These are phyloP conservation scores for Ectemnius lituratus DNA, from an alignment of 2,888 invertebrate species.

Conservation along the genomic window DNA sequence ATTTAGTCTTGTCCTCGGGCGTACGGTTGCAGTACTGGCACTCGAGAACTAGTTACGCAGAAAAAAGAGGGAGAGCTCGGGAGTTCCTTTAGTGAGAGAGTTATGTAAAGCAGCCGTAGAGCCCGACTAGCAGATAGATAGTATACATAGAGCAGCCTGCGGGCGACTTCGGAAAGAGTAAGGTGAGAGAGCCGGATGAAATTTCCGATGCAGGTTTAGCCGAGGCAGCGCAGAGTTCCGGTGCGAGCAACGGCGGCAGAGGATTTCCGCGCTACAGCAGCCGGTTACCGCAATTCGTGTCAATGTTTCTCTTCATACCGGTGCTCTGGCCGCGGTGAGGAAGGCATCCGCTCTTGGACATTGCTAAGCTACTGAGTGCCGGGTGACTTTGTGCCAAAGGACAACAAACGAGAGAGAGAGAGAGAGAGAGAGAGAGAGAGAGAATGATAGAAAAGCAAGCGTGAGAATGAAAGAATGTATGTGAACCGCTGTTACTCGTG, in stretches of 20 bases:
- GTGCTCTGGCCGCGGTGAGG: conserved; percentile 67
- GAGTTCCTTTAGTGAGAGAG: no score
- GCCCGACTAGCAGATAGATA: no score
- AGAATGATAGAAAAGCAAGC: conserved; percentile 18
- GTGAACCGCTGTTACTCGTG: neutral
- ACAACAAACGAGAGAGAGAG: conserved; percentile 38
- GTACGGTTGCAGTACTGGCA: no score
- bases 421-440: conserved; percentile 19
- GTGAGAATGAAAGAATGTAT: conserved; percentile 1
- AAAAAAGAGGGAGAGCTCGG: no score
- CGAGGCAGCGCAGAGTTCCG: conserved; percentile 74
- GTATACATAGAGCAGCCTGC: no score
- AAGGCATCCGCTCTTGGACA: conserved; percentile 62
- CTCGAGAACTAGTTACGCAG: no score
- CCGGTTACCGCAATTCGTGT: conserved; percentile 59
- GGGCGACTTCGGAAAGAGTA: neutral
- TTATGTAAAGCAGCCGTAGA: no score
- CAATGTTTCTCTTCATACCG: conserved; percentile 56
- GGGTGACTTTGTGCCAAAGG: conserved; percentile 69
- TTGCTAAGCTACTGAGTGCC: conserved; percentile 62
- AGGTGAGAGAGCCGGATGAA: neutral
- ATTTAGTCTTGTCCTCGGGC: neutral
- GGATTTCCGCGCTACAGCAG: conserved; percentile 29
- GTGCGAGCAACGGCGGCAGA: conserved; percentile 56
- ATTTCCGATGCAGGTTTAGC: conserved; percentile 67